A percentile compares a stretch with the other conserved stretches of the same genome.
These are phyloP conservation scores for Bryconaethiops microstoma DNA, from an alignment of 2,797 vertebrate species.

Conservation along the genomic window DNA sequence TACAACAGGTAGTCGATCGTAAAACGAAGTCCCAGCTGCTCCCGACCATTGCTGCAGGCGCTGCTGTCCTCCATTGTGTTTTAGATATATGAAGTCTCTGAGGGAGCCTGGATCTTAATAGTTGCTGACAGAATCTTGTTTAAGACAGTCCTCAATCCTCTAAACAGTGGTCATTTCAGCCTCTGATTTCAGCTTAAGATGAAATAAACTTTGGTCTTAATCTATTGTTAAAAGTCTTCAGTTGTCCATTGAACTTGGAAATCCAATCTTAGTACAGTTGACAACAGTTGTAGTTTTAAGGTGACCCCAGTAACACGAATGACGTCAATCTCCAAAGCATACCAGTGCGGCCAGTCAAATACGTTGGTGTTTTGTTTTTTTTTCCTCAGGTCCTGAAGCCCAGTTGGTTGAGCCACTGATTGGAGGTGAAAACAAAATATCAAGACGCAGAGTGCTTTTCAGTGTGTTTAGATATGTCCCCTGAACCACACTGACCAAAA, in stretches of 20 bases:
- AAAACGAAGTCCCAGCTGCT: constrained; percentile 78
- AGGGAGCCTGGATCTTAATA: background rate
- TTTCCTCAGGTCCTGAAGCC: background rate
- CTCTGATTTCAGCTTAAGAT: background rate
- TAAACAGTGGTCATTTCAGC: background rate
- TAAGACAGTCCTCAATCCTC: background rate
- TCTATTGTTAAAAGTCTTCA: background rate
- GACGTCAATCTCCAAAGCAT: constrained; percentile 35
- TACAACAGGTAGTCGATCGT: constrained; percentile 82
- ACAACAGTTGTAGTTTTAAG: background rate
- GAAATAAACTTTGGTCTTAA: background rate
- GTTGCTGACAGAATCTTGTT: background rate
- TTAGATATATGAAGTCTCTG: background rate
- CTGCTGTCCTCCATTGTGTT: constrained; percentile 67
- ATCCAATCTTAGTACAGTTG: background rate
- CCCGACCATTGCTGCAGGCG: constrained; percentile 59
- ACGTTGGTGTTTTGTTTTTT: background rate
- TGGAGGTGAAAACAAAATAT: background rate
- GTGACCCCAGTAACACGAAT: constrained; percentile 20
- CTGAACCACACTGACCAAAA: background rate
- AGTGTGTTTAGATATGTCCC: background rate
- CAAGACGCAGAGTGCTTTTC: background rate
- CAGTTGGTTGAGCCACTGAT: background rate
- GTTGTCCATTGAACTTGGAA: background rate
- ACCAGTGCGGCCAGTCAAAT: background rate